phyloP scores from a whole-genome alignment of 2,888 invertebrate species.

The Crematogaster levior region DNA sequence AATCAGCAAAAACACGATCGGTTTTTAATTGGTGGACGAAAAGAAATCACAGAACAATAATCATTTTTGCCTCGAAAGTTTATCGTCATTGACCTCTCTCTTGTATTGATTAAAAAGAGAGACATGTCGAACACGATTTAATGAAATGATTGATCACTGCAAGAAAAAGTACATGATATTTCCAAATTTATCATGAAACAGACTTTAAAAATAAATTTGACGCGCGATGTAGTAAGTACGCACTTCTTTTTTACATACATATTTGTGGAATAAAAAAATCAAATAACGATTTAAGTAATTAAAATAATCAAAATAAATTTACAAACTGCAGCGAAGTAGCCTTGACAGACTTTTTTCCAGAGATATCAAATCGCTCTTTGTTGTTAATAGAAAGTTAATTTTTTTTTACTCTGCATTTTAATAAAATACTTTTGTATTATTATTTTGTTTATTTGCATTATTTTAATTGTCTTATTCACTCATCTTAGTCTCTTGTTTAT shows the following conservation, averaged over 20 bases:
- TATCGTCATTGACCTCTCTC: slow-evolving; percentile 57
- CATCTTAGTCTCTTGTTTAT: too few species aligned
- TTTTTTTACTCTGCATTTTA: too few species aligned
- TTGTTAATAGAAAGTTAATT: neutral
- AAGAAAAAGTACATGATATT: neutral
- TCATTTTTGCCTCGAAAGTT: slow-evolving; percentile 72
- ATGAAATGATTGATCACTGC: slow-evolving; percentile 11
- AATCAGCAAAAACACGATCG: neutral
- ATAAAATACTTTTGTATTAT: too few species aligned
- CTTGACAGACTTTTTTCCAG: neutral
- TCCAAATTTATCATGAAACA: neutral
- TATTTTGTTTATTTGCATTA: too few species aligned
- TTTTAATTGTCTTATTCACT: too few species aligned
- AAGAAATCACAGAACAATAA: slow-evolving; percentile 61
- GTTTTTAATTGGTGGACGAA: slow-evolving; percentile 26
- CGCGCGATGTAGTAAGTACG: neutral
- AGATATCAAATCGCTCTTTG: neutral
- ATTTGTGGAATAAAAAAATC: neutral
- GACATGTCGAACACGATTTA: neutral
- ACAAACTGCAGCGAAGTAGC: slow-evolving; percentile 5
- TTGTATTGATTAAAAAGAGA: slow-evolving; percentile 54
- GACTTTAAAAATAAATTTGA: slow-evolving; percentile 23
- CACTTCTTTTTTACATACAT: neutral
- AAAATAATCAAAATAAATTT: slow-evolving; percentile 5
- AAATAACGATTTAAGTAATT: slow-evolving; percentile 10